phyloP scores from a whole-genome alignment of 64 coral and sea anemone genomes.

The Acropora yongei region DNA sequence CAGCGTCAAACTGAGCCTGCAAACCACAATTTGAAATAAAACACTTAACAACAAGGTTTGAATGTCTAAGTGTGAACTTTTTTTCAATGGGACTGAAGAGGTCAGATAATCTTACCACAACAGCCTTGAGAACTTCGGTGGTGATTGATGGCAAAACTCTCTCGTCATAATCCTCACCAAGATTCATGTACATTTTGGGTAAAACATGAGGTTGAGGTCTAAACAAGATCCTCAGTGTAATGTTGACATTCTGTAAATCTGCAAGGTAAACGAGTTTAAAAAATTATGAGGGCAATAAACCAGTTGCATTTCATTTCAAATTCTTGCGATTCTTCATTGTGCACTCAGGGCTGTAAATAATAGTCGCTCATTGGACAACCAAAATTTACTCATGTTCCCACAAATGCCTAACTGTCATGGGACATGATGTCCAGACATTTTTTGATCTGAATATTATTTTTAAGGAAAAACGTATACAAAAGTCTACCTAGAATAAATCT shows the following conservation, averaged over 20 bases:
- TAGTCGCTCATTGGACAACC: no score
- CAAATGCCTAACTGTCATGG: no score
- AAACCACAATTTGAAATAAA: not conserved
- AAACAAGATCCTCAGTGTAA: slow-evolving; percentile 95
- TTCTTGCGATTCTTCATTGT: no score
- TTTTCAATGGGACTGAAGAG: not conserved
- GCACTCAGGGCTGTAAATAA: no score
- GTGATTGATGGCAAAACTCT: slow-evolving; percentile 97
- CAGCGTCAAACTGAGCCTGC: slow-evolving; percentile 99
- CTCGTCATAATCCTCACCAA: slow-evolving; percentile 99
- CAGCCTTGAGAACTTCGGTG: slow-evolving; percentile 97
- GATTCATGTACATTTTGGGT: slow-evolving; percentile 96
- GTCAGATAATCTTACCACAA: slow-evolving; percentile 76
- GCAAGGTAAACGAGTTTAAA: not conserved
- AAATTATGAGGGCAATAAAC: not conserved
- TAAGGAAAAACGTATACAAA: no score
- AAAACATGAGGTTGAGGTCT: slow-evolving; percentile 86
- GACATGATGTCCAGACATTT: no score
- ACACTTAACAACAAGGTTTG: not conserved
- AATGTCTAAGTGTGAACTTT: not conserved
- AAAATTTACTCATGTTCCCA: no score
- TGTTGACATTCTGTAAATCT: slow-evolving; percentile 99
- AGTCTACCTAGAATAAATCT: no score
- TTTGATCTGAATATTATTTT: no score
- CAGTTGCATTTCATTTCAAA: no score